Evolutionary conservation across 2,113 vertebrate species (phyloP).

Genomic region (Oryzias javanicus): DNA sequence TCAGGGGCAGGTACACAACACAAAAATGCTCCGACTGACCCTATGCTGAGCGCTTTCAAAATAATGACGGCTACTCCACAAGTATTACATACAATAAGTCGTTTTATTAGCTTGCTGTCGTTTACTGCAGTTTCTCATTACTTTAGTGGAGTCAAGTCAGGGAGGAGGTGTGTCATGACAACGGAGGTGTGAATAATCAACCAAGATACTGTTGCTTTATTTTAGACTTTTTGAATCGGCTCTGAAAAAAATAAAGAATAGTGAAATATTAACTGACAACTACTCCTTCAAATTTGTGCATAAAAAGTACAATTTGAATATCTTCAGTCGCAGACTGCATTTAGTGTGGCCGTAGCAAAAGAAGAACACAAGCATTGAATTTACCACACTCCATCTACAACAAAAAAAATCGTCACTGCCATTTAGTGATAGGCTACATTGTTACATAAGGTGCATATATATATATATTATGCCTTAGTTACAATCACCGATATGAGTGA

Average conservation of each 20-base stretch:
- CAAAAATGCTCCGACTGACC: conserved; percentile 18
- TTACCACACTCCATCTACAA: too few relatives aligned
- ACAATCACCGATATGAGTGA: too few relatives aligned
- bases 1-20: conserved; percentile 7
- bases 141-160: conserved; percentile 16
- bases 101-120: conserved; percentile 10
- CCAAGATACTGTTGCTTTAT: conserved; percentile 14
- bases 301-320: background rate
- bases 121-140: conserved; percentile 10
- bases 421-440: too few relatives aligned
- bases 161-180: background rate
- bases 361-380: too few relatives aligned
- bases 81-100: conserved; percentile 7
- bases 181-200: background rate
- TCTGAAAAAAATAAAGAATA: background rate
- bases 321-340: too few relatives aligned
- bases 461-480: too few relatives aligned
- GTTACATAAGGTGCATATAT: too few relatives aligned
- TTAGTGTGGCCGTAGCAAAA: too few relatives aligned
- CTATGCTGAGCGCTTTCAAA: conserved; percentile 28
- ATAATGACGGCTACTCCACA: conserved; percentile 21
- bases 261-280: background rate
- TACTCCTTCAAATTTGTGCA: conserved; percentile 1
- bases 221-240: conserved; percentile 20
- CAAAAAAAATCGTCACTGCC: too few relatives aligned